phyloP scores from a whole-genome alignment of 2,797 vertebrate genomes.

The Neopelma chrysocephalum region DNA sequence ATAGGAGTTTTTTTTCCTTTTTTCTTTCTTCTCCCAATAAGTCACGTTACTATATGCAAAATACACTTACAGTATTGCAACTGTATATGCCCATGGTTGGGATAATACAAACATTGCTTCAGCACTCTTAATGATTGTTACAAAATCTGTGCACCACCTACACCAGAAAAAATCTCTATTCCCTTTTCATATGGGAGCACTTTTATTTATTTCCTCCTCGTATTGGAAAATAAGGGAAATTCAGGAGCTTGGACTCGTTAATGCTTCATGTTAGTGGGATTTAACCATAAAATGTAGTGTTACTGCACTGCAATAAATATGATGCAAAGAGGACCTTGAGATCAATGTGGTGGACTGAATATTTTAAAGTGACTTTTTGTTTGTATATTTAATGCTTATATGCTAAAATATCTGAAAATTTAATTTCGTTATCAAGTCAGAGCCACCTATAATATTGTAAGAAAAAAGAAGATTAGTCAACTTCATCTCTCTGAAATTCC shows the following conservation, averaged over 20 bases:
- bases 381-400: background rate
- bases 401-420: background rate
- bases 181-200: background rate
- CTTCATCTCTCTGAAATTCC: background rate
- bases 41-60: accelerated
- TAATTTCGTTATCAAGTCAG: background rate
- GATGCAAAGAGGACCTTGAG: background rate
- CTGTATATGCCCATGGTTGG: accelerated
- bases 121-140: background rate
- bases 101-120: background rate
- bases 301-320: background rate
- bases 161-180: background rate
- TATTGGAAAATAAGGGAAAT: background rate
- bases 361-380: background rate
- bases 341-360: background rate
- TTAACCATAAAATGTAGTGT: background rate
- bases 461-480: background rate
- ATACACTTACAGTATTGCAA: background rate
- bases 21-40: background rate
- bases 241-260: background rate
- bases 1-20: background rate
- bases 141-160: background rate
- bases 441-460: background rate
- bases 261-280: background rate
- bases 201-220: background rate